A percentile compares a stretch with the other conserved stretches of the same genome.
These are phyloP conservation scores for Clarias macrocephalus DNA, from an alignment of 2,113 vertebrate species.

Conservation along the genomic window DNA sequence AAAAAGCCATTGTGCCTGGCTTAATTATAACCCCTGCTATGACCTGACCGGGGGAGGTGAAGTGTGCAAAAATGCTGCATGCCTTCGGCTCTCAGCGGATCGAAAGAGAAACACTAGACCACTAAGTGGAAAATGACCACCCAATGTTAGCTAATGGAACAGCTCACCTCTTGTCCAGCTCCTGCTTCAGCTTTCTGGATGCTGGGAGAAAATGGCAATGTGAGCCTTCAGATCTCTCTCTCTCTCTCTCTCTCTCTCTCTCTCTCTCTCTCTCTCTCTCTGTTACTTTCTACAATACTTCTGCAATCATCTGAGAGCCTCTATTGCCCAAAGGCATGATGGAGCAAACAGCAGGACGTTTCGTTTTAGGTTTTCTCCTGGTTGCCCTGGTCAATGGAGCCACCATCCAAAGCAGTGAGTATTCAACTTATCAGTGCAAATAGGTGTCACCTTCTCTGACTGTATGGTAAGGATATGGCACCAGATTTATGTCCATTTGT, in stretches of 20 bases:
- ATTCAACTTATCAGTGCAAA: background rate
- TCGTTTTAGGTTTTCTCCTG: constrained; percentile 61
- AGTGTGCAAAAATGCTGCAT: constrained; percentile 56
- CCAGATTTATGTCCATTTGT: background rate
- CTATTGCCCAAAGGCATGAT: constrained; percentile 61
- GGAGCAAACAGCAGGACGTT: constrained; percentile 62
- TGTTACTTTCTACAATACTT: constrained; percentile 42
- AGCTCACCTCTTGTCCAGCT: constrained; percentile 60
- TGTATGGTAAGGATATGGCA: background rate
- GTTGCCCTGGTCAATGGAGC: constrained; percentile 58
- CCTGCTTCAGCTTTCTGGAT: constrained; percentile 26
- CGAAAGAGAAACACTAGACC: constrained; percentile 71
- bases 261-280: constrained; percentile 32
- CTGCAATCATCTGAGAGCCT: constrained; percentile 48
- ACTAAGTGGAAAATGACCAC: constrained; percentile 69
- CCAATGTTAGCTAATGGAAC: constrained; percentile 62
- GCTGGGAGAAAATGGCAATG: constrained; percentile 53
- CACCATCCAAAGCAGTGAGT: constrained; percentile 66
- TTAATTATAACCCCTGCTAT: constrained; percentile 62
- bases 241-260: constrained; percentile 35
- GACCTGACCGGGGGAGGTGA: constrained; percentile 58
- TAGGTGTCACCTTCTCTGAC: background rate
- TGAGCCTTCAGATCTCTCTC: constrained; percentile 36
- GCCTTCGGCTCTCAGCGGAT: constrained; percentile 63
- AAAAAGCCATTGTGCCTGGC: constrained; percentile 59